Conservation (phyloP, 2,888 invertebrate species). For the Eilema griseolum region DNA sequence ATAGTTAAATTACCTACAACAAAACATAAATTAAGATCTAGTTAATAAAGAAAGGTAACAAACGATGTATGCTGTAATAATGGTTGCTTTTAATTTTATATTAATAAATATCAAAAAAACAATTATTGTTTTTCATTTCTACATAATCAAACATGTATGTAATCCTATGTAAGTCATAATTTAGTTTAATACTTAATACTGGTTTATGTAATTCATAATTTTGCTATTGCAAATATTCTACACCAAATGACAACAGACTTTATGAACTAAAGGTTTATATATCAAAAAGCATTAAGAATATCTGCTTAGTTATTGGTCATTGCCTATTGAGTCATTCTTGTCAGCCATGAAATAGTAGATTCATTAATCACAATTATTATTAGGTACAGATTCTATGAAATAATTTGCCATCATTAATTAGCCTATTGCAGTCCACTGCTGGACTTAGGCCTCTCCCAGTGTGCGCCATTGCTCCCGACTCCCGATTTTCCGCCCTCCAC, state of each 20-base stretch:
- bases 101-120: constrained; percentile 73
- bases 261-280: not conserved
- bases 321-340: constrained; percentile 5
- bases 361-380: not conserved
- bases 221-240: not conserved
- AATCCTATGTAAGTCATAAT: too few relatives aligned
- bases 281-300: not conserved
- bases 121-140: constrained; percentile 49
- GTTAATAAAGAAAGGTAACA: constrained; percentile 65
- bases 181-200: too few relatives aligned
- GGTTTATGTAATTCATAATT: not conserved
- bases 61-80: constrained; percentile 80
- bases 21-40: constrained; percentile 66
- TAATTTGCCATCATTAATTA: too few relatives aligned
- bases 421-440: too few relatives aligned
- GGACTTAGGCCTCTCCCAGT: too few relatives aligned
- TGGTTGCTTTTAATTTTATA: constrained; percentile 86
- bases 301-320: constrained; percentile 13
- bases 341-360: not conserved
- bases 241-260: not conserved
- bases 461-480: too few relatives aligned
- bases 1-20: constrained; percentile 51
- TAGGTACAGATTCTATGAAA: not conserved
- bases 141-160: not conserved
- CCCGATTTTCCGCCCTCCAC: too few relatives aligned